Percentiles rank a stretch among this genome's conserved stretches.
Evolutionary conservation across 1,140 invertebrate genomes (phyloP).

Genomic region (Pseudomyrmex concolor): DNA sequence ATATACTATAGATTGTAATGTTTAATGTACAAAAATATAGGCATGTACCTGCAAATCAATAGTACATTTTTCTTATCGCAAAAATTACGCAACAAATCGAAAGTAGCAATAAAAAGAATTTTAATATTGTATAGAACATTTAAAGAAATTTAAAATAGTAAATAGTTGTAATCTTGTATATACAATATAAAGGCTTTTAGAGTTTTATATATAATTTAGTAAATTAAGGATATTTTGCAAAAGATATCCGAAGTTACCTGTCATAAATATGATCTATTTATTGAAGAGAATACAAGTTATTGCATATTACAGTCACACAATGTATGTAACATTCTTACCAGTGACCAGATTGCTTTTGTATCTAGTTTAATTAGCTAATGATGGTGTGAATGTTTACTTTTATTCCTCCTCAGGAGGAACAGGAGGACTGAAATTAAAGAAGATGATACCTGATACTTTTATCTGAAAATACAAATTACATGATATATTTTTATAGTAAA

Average conservation of each 20-base stretch:
- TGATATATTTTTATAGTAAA: neutral
- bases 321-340: constrained; percentile 46
- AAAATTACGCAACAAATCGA: neutral
- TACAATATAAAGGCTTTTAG: neutral
- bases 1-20: neutral
- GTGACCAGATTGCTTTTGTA: constrained; percentile 30
- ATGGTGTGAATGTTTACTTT: constrained; percentile 8
- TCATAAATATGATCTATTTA: constrained; percentile 48
- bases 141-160: neutral
- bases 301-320: constrained; percentile 38
- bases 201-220: constrained; percentile 9
- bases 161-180: constrained; percentile 7
- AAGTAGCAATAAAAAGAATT: constrained; percentile 27
- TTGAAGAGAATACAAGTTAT: constrained; percentile 49
- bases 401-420: constrained; percentile 37
- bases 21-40: neutral
- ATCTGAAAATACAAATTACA: constrained; percentile 54
- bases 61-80: too few relatives aligned
- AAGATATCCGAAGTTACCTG: neutral
- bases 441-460: constrained; percentile 26
- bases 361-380: constrained; percentile 34
- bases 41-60: neutral
- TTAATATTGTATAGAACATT: constrained; percentile 32
- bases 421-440: constrained; percentile 53
- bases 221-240: neutral